Evolutionary conservation across 2,797 vertebrate species (phyloP).

Genomic region (Ciconia nigra): DNA sequence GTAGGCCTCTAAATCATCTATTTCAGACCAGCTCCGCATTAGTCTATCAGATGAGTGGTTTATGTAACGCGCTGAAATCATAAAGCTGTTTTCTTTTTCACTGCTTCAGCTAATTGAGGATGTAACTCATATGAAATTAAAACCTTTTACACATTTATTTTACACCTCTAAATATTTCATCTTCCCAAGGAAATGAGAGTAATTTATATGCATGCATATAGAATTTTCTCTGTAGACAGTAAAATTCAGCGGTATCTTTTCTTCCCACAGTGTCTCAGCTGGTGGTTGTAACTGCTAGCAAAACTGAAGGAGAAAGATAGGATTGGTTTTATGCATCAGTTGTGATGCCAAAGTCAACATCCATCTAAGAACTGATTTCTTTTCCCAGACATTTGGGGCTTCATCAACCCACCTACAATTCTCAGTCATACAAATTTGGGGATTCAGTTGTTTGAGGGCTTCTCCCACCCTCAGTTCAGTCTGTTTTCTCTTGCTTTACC

Average conservation of each 20-base stretch:
- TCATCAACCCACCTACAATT: not conserved
- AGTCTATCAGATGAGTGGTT: not conserved
- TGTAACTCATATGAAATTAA: slow-evolving; percentile 5
- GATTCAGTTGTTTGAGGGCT: not conserved
- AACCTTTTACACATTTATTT: slow-evolving; percentile 1
- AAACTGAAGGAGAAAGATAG: not conserved
- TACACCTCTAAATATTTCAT: not conserved
- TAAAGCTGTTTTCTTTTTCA: slow-evolving; percentile 14
- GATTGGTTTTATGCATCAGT: not conserved
- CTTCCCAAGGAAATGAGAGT: not conserved
- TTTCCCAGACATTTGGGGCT: not conserved
- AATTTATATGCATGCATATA: not conserved
- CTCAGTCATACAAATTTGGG: not conserved
- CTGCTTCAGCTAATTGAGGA: slow-evolving; percentile 10
- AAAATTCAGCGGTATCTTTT: not conserved
- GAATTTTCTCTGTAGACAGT: not conserved
- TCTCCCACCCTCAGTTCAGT: not conserved
- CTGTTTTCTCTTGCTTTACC: not conserved
- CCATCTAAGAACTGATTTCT: not conserved
- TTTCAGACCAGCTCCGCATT: not conserved
- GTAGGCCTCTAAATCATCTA: not conserved
- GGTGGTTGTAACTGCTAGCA: not conserved
- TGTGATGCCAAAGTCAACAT: not conserved
- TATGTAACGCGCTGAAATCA: not conserved
- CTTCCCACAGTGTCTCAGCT: not conserved